Evolutionary conservation across 2,888 invertebrate genomes (phyloP).

Genomic region (Dermolepida albohirtum): DNA sequence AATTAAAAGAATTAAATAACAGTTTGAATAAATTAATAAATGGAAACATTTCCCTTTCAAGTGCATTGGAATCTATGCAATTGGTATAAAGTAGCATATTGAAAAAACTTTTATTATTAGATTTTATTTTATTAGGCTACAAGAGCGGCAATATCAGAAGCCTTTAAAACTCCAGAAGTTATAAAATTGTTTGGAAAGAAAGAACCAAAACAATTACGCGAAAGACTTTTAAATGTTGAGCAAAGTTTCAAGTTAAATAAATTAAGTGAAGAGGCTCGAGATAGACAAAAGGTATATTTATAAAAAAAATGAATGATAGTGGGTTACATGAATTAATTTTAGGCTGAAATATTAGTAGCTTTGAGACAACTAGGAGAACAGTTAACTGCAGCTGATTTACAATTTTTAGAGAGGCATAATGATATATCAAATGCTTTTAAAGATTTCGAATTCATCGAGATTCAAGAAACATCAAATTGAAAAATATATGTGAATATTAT

Average conservation of each 20-base stretch:
- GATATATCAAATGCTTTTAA: slow-evolving; percentile 61
- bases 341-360: slow-evolving; percentile 67
- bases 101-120: slow-evolving; percentile 2
- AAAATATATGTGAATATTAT: too few relatives aligned
- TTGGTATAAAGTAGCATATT: slow-evolving; percentile 64
- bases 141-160: slow-evolving; percentile 78
- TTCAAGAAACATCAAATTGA: slow-evolving; percentile 56
- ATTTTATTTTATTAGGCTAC: slow-evolving; percentile 70
- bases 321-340: slow-evolving; percentile 49
- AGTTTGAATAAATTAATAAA: slow-evolving; percentile 73
- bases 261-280: slow-evolving; percentile 65
- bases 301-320: slow-evolving; percentile 24
- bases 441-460: slow-evolving; percentile 64
- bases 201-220: slow-evolving; percentile 74
- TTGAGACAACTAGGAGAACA: slow-evolving; percentile 68
- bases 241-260: slow-evolving; percentile 74
- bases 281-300: slow-evolving; percentile 66
- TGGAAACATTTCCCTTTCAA: slow-evolving; percentile 77
- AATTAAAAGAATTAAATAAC: slow-evolving; percentile 75
- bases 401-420: slow-evolving; percentile 66
- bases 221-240: slow-evolving; percentile 70
- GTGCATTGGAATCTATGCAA: slow-evolving; percentile 74
- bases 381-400: slow-evolving; percentile 64
- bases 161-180: slow-evolving; percentile 81
- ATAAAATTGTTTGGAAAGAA: slow-evolving; percentile 78